Evolutionary conservation across 92 coral and sea anemone species (phyloP).

Genomic region (Metridium senile): DNA sequence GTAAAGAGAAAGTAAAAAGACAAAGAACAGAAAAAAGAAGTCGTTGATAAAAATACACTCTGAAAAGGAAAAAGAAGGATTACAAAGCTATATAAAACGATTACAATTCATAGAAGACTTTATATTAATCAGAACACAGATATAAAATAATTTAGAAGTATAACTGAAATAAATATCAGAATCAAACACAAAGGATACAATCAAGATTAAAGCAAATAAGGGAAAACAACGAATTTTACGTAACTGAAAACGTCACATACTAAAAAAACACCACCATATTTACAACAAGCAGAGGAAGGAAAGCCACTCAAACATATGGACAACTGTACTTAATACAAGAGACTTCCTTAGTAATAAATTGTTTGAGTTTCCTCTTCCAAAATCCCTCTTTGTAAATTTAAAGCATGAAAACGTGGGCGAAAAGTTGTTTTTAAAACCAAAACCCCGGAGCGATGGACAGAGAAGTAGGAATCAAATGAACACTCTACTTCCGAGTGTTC

Average conservation of each 20-base stretch:
- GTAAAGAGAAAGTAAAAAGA: not conserved
- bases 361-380: not conserved
- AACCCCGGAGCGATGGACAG: conserved; percentile 11
- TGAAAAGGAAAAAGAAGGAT: too few relatives aligned
- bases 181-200: too few relatives aligned
- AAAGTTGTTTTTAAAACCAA: conserved; percentile 14
- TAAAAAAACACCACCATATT: not conserved
- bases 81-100: too few relatives aligned
- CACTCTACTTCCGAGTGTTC: conserved; percentile 19
- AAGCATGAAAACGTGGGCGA: conserved; percentile 8
- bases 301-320: not conserved
- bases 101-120: too few relatives aligned
- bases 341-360: not conserved
- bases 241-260: not conserved
- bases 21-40: too few relatives aligned
- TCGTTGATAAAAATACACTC: too few relatives aligned
- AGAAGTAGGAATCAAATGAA: not conserved
- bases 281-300: not conserved
- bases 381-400: not conserved
- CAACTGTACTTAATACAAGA: not conserved
- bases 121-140: too few relatives aligned
- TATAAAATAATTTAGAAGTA: too few relatives aligned
- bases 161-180: too few relatives aligned
- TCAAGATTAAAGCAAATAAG: too few relatives aligned
- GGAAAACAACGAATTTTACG: not conserved